Evolutionary conservation across 1,140 invertebrate species (phyloP), one percentile per base, ranked within the genome.

Genomic region (Medauroidea extradentata): DNA sequence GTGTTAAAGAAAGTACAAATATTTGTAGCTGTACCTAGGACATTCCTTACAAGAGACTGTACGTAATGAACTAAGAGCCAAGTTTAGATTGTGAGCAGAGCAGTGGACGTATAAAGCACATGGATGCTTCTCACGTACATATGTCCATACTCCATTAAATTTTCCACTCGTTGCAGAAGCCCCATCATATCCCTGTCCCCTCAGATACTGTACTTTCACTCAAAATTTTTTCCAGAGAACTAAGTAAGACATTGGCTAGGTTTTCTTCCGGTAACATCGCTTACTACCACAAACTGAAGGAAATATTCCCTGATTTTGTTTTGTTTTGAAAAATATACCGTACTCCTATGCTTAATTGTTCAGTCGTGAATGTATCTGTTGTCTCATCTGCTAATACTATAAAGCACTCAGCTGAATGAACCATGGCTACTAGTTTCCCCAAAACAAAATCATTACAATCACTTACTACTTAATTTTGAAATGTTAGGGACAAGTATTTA

Each of bases 151-250:
- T 57, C 65, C 63, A 53, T 61, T 64, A 19, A 63, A 53, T 53
- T 62, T 59, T 13, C 67, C 68, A 65, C 42, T 56, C 62, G 69
- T 67, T 16, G 57, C 57, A 62, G 59, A 24, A 44, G 62, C 65
- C n/a, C 64, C 64, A 60, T 69, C 67, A 63, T 69, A 70, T 8
- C 61, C 65, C 62, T 67, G 65, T 1, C 64, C 64, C 48, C 58
- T 27, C 24, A 67, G 23, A 48, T 43, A 34, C n/a, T 63, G 53
- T 53, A 65, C 39, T 24, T 65, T 53, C 49, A 63, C 19, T 13
- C 57, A 25, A 34, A 60, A 53, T 34, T 29, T 50, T 57, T 34
- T 38, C 49, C 27, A 65, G 48, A 19, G 29, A 44, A 39, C 63
- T 25, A 41, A 65, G 16, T 23, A 64, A 60, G 18, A 34, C 23